Percentiles rank a stretch among this genome's conserved stretches.
Evolutionary conservation across 2,797 vertebrate species (phyloP).

Genomic region (Siniperca obscura): DNA sequence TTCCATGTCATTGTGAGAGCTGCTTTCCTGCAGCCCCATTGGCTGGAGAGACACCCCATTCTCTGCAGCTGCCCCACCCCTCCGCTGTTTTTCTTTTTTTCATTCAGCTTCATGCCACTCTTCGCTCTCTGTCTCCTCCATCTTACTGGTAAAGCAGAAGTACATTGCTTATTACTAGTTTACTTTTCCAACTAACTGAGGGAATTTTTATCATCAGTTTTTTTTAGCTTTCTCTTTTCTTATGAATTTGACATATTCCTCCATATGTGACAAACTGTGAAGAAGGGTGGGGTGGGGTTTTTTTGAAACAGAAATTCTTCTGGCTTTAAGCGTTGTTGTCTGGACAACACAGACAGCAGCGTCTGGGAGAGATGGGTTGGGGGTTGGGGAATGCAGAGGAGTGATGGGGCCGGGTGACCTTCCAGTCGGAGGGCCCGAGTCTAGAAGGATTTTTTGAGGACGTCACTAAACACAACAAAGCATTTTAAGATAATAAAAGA

Average conservation of each 20-base stretch:
- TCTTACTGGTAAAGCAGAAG: conserved; percentile 57
- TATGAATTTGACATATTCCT: not conserved
- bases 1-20: conserved; percentile 44
- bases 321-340: conserved; percentile 66
- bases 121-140: not conserved
- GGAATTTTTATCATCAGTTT: not conserved
- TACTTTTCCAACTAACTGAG: conserved; percentile 31
- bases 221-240: conserved; percentile 37
- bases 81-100: not conserved
- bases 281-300: not conserved
- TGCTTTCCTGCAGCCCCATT: conserved; percentile 50
- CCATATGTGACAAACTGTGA: conserved; percentile 6
- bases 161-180: not conserved
- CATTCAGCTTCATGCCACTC: not conserved
- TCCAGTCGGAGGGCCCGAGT: conserved; percentile 4
- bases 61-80: conserved; percentile 22
- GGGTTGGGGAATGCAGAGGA: conserved; percentile 41
- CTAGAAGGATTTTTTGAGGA: not conserved
- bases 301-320: conserved; percentile 67
- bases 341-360: conserved; percentile 58
- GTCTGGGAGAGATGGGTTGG: conserved; percentile 39
- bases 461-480: not conserved
- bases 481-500: not conserved
- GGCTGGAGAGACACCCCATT: conserved; percentile 40
- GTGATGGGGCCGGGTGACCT: conserved; percentile 48